phyloP scores from a whole-genome alignment of 2,888 invertebrate genomes.

The Rapana venosa region DNA sequence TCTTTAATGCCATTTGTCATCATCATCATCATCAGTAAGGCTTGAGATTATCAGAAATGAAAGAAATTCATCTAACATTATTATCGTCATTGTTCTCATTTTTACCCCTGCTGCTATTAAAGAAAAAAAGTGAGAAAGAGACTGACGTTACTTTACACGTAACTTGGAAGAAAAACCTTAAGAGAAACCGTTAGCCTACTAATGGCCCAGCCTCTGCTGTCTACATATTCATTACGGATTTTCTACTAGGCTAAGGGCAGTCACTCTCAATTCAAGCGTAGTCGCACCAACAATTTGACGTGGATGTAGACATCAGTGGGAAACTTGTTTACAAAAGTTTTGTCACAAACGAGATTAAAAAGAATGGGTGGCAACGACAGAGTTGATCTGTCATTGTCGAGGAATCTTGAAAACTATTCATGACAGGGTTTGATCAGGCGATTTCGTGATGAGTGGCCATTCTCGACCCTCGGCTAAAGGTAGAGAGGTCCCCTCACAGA shows the following conservation, averaged over 20 bases:
- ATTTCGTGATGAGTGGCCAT: slow-evolving; percentile 26
- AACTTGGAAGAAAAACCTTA: too few relatives aligned
- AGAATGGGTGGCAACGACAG: not conserved
- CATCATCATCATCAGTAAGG: too few relatives aligned
- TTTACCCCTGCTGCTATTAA: too few relatives aligned
- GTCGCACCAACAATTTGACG: slow-evolving; percentile 11
- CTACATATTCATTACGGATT: not conserved
- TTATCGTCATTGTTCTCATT: too few relatives aligned
- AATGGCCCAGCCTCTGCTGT: too few relatives aligned
- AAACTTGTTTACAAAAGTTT: not conserved
- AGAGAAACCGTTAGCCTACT: too few relatives aligned
- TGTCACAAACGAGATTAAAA: not conserved
- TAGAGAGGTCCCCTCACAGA: slow-evolving; percentile 13
- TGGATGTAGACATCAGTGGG: not conserved
- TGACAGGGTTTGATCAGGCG: not conserved
- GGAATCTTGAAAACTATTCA: not conserved
- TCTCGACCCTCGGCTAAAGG: slow-evolving; percentile 33
- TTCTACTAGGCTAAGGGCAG: not conserved
- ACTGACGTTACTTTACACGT: too few relatives aligned
- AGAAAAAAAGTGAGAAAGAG: too few relatives aligned
- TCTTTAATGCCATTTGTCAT: too few relatives aligned
- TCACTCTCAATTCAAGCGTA: not conserved
- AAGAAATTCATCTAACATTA: too few relatives aligned
- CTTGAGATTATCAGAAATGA: too few relatives aligned
- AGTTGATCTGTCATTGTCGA: not conserved